Evolutionary conservation across 1,140 invertebrate genomes (phyloP), one percentile per base, ranked within the genome.

Genomic region (Himalopsyche phryganea): DNA sequence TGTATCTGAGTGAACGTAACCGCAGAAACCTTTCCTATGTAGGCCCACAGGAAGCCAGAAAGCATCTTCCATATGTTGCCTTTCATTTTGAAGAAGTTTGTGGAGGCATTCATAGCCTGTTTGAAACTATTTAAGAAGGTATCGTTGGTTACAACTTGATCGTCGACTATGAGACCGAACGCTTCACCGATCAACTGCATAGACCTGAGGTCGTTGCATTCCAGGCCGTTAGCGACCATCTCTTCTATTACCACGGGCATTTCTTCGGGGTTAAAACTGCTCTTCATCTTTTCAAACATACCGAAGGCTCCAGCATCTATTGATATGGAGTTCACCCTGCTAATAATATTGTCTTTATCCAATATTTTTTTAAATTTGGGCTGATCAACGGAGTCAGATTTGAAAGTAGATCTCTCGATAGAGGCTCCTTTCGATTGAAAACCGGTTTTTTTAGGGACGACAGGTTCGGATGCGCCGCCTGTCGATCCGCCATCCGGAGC

Each of bases 381-480:
- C n/a, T 60, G 57, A 6, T 50, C 45, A 18, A 33, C 23, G n/a
- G 49, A 11, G 18, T 56, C 41, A 14, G 42, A 50, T 14, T 60
- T 61, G 23, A 65, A 65, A 0, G 58, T 56, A 2, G 59, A 65
- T 32, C 59, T 20, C 33, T 65, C 63, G 10, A 58, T 55, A 20
- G 63, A 60, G 14, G 63, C 63, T 28, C 63, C 62, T 52, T 60
- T 63, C 20, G 57, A 56, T 47, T 28, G 38, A 17, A 23, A 47
- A 18, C 35, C 46, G 17, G n/a, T 2, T 17, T 54, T 55, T n/a
- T 18, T 54, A 10, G 36, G 13, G 4, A 47, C 36, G 20, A 48
- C 11, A 44, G 38, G 20, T 36, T 54, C 51, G 28, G 41, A 11
- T 13, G 10, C 36, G 14, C 18, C 17, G 41, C n/a, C 33, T 11